These are phyloP conservation scores for Rotaria sp. DNA, from an alignment of 2,888 invertebrate species.

Conservation along the genomic window DNA sequence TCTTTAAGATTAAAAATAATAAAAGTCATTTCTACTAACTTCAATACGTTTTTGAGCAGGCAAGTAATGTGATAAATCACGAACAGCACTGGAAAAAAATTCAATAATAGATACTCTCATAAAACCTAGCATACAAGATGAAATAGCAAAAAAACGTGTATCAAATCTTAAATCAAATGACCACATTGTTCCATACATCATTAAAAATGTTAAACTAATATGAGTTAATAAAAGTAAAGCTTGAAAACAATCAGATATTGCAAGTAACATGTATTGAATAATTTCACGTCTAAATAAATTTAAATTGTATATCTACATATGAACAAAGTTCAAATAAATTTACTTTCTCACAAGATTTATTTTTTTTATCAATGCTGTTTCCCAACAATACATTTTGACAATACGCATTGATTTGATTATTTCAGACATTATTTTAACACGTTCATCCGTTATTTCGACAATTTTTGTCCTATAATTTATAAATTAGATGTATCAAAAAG, in stretches of 20 bases:
- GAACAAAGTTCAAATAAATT: slow-evolving; percentile 46
- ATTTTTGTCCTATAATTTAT: slow-evolving; percentile 61
- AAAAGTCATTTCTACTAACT: background rate
- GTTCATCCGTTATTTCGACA: slow-evolving; percentile 75
- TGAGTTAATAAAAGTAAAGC: background rate
- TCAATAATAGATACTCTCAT: background rate
- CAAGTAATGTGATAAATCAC: background rate
- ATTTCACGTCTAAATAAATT: background rate
- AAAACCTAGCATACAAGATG: background rate
- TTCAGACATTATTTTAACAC: slow-evolving; percentile 87
- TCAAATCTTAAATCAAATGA: background rate
- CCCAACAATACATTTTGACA: slow-evolving; percentile 64
- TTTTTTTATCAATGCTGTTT: too few species aligned
- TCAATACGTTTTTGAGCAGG: background rate
- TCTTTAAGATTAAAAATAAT: too few species aligned
- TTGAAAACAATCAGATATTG: background rate
- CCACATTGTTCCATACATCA: background rate
- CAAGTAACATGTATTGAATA: background rate
- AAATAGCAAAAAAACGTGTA: background rate
- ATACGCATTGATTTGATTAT: slow-evolving; percentile 85
- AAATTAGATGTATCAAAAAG: too few species aligned
- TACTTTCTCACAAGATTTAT: slow-evolving; percentile 69
- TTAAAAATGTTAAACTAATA: background rate
- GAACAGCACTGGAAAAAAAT: background rate
- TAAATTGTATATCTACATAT: background rate